These are phyloP conservation scores for Axea sp. DNA, from an alignment of 2,888 invertebrate species.

Conservation along the genomic window DNA sequence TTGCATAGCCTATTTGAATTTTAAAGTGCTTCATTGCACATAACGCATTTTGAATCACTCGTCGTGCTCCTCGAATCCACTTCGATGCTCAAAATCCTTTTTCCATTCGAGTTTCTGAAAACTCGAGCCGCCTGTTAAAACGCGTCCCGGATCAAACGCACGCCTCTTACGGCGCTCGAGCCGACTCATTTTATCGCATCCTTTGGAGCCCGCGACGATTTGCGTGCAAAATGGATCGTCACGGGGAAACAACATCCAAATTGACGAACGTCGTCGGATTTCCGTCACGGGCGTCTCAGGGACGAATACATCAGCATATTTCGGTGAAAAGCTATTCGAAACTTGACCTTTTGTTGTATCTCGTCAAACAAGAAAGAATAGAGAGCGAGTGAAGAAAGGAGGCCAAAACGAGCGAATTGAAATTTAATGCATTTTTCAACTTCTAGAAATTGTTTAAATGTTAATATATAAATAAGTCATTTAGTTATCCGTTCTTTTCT, in stretches of 20 bases:
- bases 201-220: conserved; percentile 40
- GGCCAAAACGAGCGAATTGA: conserved; percentile 14
- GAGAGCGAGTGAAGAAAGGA: conserved; percentile 2
- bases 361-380: conserved; percentile 11
- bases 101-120: conserved; percentile 46
- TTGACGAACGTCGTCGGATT: conserved; percentile 63
- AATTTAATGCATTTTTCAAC: conserved; percentile 28
- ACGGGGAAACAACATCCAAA: conserved; percentile 58
- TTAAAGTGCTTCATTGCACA: conserved; percentile 52
- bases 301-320: conserved; percentile 65
- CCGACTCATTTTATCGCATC: conserved; percentile 43
- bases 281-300: conserved; percentile 44
- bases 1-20: conserved; percentile 52
- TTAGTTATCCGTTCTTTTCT: too few relatives aligned
- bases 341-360: conserved; percentile 66
- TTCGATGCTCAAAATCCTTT: conserved; percentile 25
- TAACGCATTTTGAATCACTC: conserved; percentile 39
- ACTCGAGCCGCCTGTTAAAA: conserved; percentile 45
- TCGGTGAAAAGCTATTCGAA: conserved; percentile 56
- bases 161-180: conserved; percentile 2
- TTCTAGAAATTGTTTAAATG: too few relatives aligned
- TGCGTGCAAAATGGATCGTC: conserved; percentile 57
- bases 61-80: conserved; percentile 36
- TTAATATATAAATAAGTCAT: too few relatives aligned
- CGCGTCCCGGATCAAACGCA: conserved; percentile 47